Conservation (phyloP, 2,888 invertebrate species). For the Leptopilina syphax region DNA sequence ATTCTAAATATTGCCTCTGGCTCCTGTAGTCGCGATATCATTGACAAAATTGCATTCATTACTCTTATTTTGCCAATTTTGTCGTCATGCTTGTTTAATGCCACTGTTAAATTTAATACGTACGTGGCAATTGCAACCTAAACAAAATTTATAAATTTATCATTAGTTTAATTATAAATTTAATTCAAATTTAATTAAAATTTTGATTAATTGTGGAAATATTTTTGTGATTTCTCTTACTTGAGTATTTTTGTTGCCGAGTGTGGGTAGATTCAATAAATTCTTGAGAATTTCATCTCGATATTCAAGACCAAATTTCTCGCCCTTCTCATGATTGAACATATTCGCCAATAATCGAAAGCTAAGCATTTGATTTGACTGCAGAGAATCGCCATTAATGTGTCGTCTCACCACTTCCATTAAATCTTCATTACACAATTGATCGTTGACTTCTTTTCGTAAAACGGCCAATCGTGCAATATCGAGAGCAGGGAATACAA, state of each 20-base stretch:
- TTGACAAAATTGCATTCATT: conserved; percentile 79
- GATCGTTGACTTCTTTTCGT: conserved; percentile 81
- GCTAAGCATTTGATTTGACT: conserved; percentile 87
- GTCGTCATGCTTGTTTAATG: conserved; percentile 80
- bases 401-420: conserved; percentile 74
- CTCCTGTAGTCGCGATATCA: conserved; percentile 81
- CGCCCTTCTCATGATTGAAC: conserved; percentile 84
- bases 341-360: conserved; percentile 90
- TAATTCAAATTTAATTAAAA: no score
- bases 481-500: conserved; percentile 93
- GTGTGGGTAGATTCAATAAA: conserved; percentile 78
- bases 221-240: conserved; percentile 69
- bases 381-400: conserved; percentile 76
- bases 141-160: conserved; percentile 66
- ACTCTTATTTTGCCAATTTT: conserved; percentile 77
- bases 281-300: conserved; percentile 80
- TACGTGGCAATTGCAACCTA: conserved; percentile 87
- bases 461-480: conserved; percentile 90
- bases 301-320: conserved; percentile 80
- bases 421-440: conserved; percentile 77
- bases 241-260: conserved; percentile 82
- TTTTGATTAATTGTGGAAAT: no score
- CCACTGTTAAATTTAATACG: conserved; percentile 85
- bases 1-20: conserved; percentile 87
- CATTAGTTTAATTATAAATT: neutral